Evolutionary conservation across 92 coral and sea anemone species (phyloP).

Genomic region (Micromussa lordhowensis): DNA sequence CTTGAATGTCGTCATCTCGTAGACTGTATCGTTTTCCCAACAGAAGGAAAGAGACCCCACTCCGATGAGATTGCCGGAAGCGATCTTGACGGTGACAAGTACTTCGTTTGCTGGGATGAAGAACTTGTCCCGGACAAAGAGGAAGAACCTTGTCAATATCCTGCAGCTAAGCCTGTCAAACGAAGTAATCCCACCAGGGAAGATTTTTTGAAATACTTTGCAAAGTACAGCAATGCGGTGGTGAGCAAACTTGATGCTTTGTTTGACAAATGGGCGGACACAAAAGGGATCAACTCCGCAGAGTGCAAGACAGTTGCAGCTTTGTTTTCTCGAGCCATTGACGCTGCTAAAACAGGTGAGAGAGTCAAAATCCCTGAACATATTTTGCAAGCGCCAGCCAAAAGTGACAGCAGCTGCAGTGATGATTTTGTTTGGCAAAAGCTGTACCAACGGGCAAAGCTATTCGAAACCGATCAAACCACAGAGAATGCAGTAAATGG

Average conservation of each 20-base stretch:
- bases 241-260: constrained; percentile 70
- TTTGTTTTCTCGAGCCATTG: constrained; percentile 88
- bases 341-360: constrained; percentile 94
- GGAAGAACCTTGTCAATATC: constrained; percentile 72
- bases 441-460: constrained; percentile 60
- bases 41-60: constrained; percentile 85
- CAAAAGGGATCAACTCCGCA: constrained; percentile 75
- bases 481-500: constrained; percentile 24
- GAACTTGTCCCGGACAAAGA: constrained; percentile 75
- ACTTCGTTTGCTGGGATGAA: constrained; percentile 88
- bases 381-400: constrained; percentile 30
- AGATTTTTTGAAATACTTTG: constrained; percentile 79
- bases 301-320: constrained; percentile 78
- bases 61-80: constrained; percentile 96
- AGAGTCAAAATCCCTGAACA: constrained; percentile 63
- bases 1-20: constrained; percentile 78
- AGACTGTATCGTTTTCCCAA: constrained; percentile 94
- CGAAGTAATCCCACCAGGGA: constrained; percentile 45
- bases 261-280: constrained; percentile 85
- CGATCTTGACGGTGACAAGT: constrained; percentile 94
- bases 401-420: constrained; percentile 7
- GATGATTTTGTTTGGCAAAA: constrained; percentile 85
- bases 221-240: constrained; percentile 74
- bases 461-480: constrained; percentile 63
- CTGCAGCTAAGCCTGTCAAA: constrained; percentile 66